Evolutionary conservation across 1,140 invertebrate species (phyloP).

Genomic region (Galleria mellonella): DNA sequence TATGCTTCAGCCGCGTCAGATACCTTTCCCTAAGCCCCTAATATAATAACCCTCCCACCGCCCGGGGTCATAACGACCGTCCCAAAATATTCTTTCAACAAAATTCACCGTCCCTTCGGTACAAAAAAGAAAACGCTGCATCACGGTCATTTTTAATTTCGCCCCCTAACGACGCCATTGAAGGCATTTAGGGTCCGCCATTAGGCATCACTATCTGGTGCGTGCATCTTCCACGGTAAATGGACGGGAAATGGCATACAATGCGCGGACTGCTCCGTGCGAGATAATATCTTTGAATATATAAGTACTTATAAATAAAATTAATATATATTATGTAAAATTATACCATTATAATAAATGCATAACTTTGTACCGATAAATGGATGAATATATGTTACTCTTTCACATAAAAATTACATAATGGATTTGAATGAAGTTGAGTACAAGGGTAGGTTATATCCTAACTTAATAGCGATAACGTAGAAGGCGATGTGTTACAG

Average conservation of each 20-base stretch:
- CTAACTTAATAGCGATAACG: too few relatives aligned
- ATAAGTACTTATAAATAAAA: too few relatives aligned
- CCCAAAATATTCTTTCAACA: slow-evolving; percentile 65
- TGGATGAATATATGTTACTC: too few relatives aligned
- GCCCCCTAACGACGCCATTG: slow-evolving; percentile 59
- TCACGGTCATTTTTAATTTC: slow-evolving; percentile 71
- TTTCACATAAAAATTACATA: too few relatives aligned
- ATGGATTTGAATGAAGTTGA: too few relatives aligned
- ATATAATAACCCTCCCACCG: slow-evolving; percentile 61
- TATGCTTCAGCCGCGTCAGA: slow-evolving; percentile 48
- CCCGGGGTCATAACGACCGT: slow-evolving; percentile 42
- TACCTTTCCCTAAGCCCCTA: slow-evolving; percentile 31
- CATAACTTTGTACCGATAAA: too few relatives aligned
- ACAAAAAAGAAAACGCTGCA: slow-evolving; percentile 67
- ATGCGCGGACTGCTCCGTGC: background rate
- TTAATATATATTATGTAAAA: too few relatives aligned
- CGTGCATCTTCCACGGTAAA: slow-evolving; percentile 50
- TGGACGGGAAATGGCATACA: slow-evolving; percentile 29
- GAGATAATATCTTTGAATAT: too few relatives aligned
- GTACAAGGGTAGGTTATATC: too few relatives aligned
- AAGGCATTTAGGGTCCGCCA: slow-evolving; percentile 48
- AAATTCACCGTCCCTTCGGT: slow-evolving; percentile 39
- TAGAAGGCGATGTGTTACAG: too few relatives aligned
- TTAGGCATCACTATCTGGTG: slow-evolving; percentile 52
- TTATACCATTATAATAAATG: too few relatives aligned